Evolutionary conservation across 2,888 invertebrate genomes (phyloP).

Genomic region (Drosophila nigricruria): DNA sequence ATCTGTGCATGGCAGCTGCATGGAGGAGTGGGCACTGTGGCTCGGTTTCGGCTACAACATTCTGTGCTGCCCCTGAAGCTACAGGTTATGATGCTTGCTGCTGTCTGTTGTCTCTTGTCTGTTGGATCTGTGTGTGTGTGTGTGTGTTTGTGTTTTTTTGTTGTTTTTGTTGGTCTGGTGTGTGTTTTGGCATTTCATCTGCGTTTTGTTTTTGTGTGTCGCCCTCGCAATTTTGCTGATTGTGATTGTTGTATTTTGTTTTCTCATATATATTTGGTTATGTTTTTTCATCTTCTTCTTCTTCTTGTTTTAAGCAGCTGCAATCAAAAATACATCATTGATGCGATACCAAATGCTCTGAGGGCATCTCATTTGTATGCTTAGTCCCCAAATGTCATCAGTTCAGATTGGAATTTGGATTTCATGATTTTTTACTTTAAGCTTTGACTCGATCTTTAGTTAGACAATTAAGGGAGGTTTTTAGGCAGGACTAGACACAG

Average conservation of each 20-base stretch:
- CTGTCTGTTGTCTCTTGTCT: constrained; percentile 19
- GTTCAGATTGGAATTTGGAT: constrained; percentile 6
- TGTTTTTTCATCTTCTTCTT: neutral
- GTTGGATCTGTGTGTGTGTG: neutral
- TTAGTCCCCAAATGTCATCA: constrained; percentile 27
- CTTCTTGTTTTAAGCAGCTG: constrained; percentile 54
- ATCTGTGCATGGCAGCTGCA: constrained; percentile 26
- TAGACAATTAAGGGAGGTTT: neutral
- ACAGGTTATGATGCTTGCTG: constrained; percentile 72
- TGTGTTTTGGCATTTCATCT: constrained; percentile 63
- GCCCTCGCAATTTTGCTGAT: constrained; percentile 71
- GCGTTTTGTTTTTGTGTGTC: constrained; percentile 58
- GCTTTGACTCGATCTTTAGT: neutral
- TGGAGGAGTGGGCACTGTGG: neutral
- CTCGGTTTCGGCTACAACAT: constrained; percentile 15
- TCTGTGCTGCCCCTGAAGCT: constrained; percentile 63
- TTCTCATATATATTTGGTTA: constrained; percentile 2
- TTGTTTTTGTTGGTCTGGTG: constrained; percentile 14
- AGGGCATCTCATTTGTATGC: constrained; percentile 38
- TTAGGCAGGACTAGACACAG: no score
- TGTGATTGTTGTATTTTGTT: constrained; percentile 53
- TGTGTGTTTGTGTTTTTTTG: no score
- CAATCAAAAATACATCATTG: constrained; percentile 77
- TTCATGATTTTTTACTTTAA: neutral
- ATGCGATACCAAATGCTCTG: constrained; percentile 41